Percentiles rank a stretch among this genome's conserved stretches.
Evolutionary conservation across 2,888 invertebrate genomes (phyloP).

Genomic region (Hydraecia micacea): DNA sequence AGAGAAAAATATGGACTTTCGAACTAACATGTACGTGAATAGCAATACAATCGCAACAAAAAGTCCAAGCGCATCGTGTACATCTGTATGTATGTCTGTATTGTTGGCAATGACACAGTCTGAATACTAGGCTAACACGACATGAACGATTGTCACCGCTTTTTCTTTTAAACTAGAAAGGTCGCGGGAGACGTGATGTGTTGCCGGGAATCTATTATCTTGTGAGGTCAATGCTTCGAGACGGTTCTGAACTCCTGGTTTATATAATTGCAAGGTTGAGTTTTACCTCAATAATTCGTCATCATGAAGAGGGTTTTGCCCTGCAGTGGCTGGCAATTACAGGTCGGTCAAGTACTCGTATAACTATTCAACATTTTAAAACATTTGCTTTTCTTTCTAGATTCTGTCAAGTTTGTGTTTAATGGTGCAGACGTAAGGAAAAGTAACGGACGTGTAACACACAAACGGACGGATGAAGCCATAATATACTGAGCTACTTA

Average conservation of each 20-base stretch:
- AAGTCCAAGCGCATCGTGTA: slow-evolving; percentile 34
- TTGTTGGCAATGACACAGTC: slow-evolving; percentile 62
- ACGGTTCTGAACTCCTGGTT: slow-evolving; percentile 32
- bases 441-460: slow-evolving; percentile 3
- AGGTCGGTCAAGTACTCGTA: not conserved
- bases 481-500: slow-evolving; percentile 33
- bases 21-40: not conserved
- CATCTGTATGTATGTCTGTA: slow-evolving; percentile 34
- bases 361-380: not conserved
- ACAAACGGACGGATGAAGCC: slow-evolving; percentile 41
- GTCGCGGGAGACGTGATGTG: slow-evolving; percentile 40
- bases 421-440: slow-evolving; percentile 17
- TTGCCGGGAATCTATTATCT: slow-evolving; percentile 35
- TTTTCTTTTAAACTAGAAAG: slow-evolving; percentile 58
- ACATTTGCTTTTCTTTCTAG: not conserved
- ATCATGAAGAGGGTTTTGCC: not conserved
- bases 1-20: not conserved
- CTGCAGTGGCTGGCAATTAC: not conserved
- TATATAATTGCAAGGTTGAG: slow-evolving; percentile 13
- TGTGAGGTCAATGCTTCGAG: slow-evolving; percentile 16
- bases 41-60: slow-evolving; percentile 27
- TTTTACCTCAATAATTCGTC: not conserved
- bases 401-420: not conserved
- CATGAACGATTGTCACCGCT: slow-evolving; percentile 53
- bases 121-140: slow-evolving; percentile 59